Base-by-base conservation (phyloP, 2,797 vertebrate genomes). In the Sebastes taczanowskii region DNA sequence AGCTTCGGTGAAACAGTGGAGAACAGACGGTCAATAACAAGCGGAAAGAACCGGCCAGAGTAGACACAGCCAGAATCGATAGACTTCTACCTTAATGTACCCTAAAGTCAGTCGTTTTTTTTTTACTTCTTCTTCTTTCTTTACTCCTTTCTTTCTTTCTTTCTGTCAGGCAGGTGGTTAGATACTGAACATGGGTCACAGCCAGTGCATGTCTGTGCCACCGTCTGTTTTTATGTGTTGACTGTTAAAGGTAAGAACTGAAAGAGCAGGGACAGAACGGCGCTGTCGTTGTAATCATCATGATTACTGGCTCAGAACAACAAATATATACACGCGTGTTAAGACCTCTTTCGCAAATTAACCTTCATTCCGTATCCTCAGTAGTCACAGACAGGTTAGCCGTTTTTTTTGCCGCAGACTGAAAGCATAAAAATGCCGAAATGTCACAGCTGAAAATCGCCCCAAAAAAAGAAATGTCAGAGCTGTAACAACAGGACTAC, bases 21-120 rank as follows among this genome's bases (percentile, higher is more conserved):
- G 68, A 78, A 70, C 58, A 83, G 82, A 77, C 58, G 14, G 85
- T 92, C 90, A 90, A 93, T 93, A 90, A 77, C 73, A 84, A 86
- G 86, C 80, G 29, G 86, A 90, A 82, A 85, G 84, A 83, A 64
- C 25, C 25, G 2, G 78, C 80, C 58, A 52, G 64, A 79, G 70
- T 27, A 86, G 72, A 88, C 81, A 77, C 71, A 71, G 82, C 70
- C 77, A 85, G 58, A 78, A 90, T 92, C 92, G 2, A 93, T 92
- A 76, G 58, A 77, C 66, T 71, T 82, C 79, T 78, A 60, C 80
- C 74, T 85, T 86, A 90, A 92, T 91, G 85, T 60, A 86, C 78
- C 76, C 65, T 76, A 85, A 86, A 90, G 87, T 79, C 84, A 73
- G 68, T 74, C 4, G 18, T 87, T 88, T 46, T 46, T 46, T 46